Base-by-base conservation (phyloP, 2,888 invertebrate species). In the Colletes collaris region DNA sequence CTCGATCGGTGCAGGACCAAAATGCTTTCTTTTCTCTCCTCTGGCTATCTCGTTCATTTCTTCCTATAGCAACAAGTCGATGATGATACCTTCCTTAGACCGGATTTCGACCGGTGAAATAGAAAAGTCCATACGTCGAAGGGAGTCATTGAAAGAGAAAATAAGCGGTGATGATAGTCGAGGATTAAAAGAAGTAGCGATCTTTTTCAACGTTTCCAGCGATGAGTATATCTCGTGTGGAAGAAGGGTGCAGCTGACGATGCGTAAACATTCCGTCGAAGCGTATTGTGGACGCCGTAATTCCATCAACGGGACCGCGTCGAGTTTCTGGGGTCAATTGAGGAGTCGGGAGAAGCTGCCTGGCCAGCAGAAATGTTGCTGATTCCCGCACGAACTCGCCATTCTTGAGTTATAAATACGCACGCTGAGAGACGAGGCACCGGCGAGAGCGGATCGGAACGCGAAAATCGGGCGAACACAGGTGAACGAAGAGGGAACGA, bases 361-460 rank as follows among this genome's bases (percentile, higher is more conserved):
- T 35, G n/a, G 35, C 44, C 44, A 1, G 19, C 52, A 62, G 74
- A 64, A 74, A 55, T 55, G 70, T 80, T 68, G 84, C 85, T 79
- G 83, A 88, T 88, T 88, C 86, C 86, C 80, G 77, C 83, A 85
- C 77, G 82, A 85, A 84, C 81, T 56, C 75, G 83, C 88, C 90
- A 90, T 91, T 91, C 91, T 90, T 89, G 88, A 89, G 88, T 89
- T 90, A 90, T 89, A 91, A 91, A 91, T 91, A 90, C 72, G 62
- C 53, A 71, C 60, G 64, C 52, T 35, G 44, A 27, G 65, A 75
- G 78, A 66, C 44, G 44, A 46, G 44, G 44, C 44, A 10, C 44
- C 62, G 63, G 46, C 58, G 59, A 75, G 70, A 73, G 70, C 76
- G 80, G 75, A 70, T 74, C 76, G 64, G 76, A 75, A 73, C 59